Conservation (phyloP, 2,113 vertebrate species). For the Rafetus swinhoei region DNA sequence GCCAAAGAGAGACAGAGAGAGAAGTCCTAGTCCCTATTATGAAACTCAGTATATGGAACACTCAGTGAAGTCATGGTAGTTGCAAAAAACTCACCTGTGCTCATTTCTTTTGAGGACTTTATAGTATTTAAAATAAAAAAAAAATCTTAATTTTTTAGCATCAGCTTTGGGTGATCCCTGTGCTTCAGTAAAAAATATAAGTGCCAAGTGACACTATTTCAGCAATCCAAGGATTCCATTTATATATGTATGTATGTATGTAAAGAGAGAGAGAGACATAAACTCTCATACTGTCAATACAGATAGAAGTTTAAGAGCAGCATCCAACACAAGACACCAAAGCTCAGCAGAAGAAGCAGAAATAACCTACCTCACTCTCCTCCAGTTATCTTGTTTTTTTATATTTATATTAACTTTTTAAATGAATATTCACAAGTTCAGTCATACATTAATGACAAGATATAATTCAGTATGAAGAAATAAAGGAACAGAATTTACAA, state of each 20-base stretch:
- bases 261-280: not conserved
- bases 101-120: not conserved
- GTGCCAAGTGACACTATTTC: not conserved
- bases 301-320: not conserved
- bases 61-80: not conserved
- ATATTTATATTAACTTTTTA: not conserved
- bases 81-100: not conserved
- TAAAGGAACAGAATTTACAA: not conserved
- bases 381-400: not conserved
- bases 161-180: not conserved
- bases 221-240: not conserved
- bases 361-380: not conserved
- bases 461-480: not conserved
- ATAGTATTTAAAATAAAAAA: not conserved
- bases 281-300: not conserved
- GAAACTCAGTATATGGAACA: not conserved
- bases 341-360: not conserved
- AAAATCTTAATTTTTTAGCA: not conserved
- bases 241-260: no score
- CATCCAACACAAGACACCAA: not conserved
- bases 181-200: not conserved
- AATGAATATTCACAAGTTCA: not conserved
- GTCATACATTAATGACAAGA: not conserved
- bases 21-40: not conserved
- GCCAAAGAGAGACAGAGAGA: not conserved